Evolutionary conservation across 2,797 vertebrate genomes (phyloP).

Genomic region (Enoplosus armatus): DNA sequence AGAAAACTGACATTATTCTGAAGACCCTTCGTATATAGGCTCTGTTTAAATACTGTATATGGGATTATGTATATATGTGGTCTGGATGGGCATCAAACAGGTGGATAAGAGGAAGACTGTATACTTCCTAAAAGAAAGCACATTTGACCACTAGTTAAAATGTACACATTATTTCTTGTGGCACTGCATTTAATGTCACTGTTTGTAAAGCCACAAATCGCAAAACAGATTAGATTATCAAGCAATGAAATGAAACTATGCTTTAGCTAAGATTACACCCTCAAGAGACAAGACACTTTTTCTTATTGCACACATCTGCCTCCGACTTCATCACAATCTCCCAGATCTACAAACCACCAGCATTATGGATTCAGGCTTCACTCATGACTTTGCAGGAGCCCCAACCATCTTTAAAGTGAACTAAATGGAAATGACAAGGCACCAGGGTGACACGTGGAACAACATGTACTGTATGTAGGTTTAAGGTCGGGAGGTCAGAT

Average conservation of each 20-base stretch:
- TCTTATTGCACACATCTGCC: neutral
- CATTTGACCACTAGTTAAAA: no score
- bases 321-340: neutral
- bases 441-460: neutral
- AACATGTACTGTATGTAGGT: neutral
- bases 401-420: neutral
- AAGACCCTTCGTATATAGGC: no score
- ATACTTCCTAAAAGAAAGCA: no score
- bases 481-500: constrained; percentile 13
- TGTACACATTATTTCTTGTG: no score
- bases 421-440: neutral
- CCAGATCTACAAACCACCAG: constrained; percentile 3
- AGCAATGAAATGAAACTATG: neutral
- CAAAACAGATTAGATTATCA: constrained; percentile 7
- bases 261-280: neutral
- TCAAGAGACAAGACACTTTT: neutral
- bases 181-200: no score
- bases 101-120: no score
- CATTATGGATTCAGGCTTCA: neutral
- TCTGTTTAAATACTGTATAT: no score
- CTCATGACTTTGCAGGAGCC: neutral
- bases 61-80: no score
- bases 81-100: no score
- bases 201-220: no score
- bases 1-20: neutral